Evolutionary conservation across 2,113 vertebrate genomes (phyloP).

Genomic region (Ciconia maguari): DNA sequence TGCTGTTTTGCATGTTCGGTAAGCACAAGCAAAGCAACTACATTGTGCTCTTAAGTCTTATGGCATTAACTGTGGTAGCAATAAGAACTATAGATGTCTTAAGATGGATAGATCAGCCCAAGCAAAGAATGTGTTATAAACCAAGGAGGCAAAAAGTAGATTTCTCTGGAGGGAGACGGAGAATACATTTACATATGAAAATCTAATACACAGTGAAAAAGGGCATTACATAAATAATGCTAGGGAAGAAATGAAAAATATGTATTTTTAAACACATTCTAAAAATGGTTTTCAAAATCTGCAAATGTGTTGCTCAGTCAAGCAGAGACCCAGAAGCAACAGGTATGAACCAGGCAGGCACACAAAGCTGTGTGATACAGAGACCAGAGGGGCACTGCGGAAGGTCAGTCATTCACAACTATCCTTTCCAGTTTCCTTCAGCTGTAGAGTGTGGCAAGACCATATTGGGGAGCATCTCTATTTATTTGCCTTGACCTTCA

Average conservation of each 20-base stretch:
- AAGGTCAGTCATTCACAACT: not conserved
- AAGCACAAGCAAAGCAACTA: not conserved
- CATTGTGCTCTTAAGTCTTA: not conserved
- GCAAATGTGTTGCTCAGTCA: not conserved
- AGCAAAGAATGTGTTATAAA: not conserved
- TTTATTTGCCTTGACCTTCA: not conserved
- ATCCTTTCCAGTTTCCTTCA: not conserved
- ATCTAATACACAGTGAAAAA: slow-evolving; percentile 12
- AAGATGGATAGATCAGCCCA: slow-evolving; percentile 2
- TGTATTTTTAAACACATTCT: not conserved
- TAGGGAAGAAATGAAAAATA: slow-evolving; percentile 11
- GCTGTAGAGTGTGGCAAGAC: not conserved
- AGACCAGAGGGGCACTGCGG: not conserved
- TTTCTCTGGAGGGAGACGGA: not conserved
- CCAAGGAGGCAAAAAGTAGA: not conserved
- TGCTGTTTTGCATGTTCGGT: not conserved
- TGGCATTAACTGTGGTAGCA: not conserved
- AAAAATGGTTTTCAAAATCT: not conserved
- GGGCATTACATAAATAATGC: slow-evolving; percentile 17
- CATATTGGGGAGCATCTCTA: not conserved
- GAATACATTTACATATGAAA: slow-evolving; percentile 38
- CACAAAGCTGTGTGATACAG: not conserved
- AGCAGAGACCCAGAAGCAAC: not conserved
- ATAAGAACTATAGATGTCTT: not conserved
- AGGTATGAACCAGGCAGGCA: not conserved